Evolutionary conservation across 2,113 vertebrate species (phyloP).

Genomic region (Scomber japonicus): DNA sequence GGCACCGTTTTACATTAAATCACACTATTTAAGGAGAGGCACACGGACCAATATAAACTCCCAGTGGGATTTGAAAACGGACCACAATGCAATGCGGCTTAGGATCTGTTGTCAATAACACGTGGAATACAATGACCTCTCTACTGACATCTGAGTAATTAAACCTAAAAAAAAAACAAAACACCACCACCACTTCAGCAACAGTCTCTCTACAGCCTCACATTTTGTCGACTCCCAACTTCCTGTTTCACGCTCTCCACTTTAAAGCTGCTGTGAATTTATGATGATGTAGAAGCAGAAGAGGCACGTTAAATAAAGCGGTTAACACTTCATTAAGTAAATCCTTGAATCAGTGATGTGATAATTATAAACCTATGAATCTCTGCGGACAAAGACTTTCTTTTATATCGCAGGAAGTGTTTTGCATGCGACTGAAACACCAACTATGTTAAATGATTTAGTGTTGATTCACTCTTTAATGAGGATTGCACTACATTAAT

Average conservation of each 20-base stretch:
- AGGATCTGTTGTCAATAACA: neutral
- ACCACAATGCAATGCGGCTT: conserved; percentile 1
- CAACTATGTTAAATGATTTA: conserved; percentile 7
- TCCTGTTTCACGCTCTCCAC: too few relatives aligned
- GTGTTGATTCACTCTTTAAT: conserved; percentile 26
- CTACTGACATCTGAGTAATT: neutral
- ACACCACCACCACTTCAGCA: too few relatives aligned
- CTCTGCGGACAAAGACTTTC: neutral
- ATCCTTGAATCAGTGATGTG: neutral
- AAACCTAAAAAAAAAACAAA: neutral
- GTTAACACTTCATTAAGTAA: neutral
- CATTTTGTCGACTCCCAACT: too few relatives aligned
- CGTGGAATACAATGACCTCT: conserved; percentile 1
- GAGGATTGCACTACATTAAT: neutral
- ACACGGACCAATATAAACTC: neutral
- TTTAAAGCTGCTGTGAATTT: too few relatives aligned
- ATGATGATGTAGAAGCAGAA: too few relatives aligned
- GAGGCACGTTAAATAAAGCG: neutral
- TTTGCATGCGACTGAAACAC: neutral
- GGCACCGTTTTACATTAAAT: neutral
- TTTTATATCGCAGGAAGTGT: conserved; percentile 10
- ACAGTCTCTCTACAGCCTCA: too few relatives aligned
- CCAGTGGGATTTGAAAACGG: neutral
- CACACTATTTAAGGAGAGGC: neutral
- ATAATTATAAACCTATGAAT: too few relatives aligned